Base-by-base conservation (phyloP, 2,113 vertebrate genomes). In the Prolemur simus region DNA sequence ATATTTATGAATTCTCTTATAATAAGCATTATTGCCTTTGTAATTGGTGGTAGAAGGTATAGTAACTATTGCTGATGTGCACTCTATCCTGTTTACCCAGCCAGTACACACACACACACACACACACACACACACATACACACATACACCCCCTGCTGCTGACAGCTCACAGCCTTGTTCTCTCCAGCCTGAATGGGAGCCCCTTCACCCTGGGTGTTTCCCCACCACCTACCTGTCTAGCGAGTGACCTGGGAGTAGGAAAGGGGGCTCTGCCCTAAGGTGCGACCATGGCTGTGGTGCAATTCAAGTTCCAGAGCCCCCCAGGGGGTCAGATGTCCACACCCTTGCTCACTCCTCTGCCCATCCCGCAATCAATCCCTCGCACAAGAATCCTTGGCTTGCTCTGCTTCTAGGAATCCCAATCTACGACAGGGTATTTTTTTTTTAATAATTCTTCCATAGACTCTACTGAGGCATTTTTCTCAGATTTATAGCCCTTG, bases 221-320 rank as follows among this genome's bases (percentile, higher is more conserved):
- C 13, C 10, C 66, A 14, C 54, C n/a, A 5, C 3, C 37, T 6
- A 56, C 37, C 45, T 82, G 12, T 39, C 34, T 5, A 13, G 12
- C 4, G 8, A 32, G 47, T 64, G 56, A 52, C 58, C n/a, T 0
- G 0, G 13, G 5, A 20, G 1, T 8, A 27, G 54, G 5, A 42
- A 54, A 4, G 39, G 18, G 1, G 1, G 1, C 32, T 6, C 29
- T 32, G 21, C 34, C 45, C 73, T n/a, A 42, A 21, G 1, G n/a
- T 64, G 23, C 29, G 34, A 9, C 37, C 47, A 52, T 29, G 2
- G 20, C 32, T 66, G 20, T 4, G n/a, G 45, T 78, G 20, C n/a
- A 9, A 10, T 23, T 47, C 68, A 60, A 42, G 63, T 12, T 69
- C 37, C 23, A 13, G 82, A 81, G 66, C 2, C 17, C 49, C 10